Evolutionary conservation across 2,797 vertebrate genomes (phyloP).

Genomic region (Manis pentadactyla): DNA sequence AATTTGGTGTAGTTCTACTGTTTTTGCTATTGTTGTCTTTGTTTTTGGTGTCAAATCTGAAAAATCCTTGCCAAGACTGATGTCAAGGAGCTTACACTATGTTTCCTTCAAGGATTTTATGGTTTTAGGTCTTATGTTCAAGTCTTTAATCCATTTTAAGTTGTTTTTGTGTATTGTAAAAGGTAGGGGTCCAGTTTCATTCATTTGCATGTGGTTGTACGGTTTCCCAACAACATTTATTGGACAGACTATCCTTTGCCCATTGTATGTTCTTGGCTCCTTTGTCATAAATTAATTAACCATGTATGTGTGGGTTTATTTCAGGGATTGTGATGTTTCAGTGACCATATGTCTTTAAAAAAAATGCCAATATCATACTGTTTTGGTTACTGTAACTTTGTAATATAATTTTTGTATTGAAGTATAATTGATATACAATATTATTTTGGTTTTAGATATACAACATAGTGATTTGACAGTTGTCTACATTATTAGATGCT

Average conservation of each 20-base stretch:
- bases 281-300: neutral
- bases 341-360: neutral
- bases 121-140: neutral
- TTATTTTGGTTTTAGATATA: too few relatives aligned
- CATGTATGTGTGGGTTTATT: neutral
- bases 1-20: neutral
- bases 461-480: too few relatives aligned
- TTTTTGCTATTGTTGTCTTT: neutral
- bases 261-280: neutral
- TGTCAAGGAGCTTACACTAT: neutral
- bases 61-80: neutral
- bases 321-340: neutral
- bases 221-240: neutral
- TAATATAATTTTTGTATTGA: neutral
- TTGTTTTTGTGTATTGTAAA: neutral
- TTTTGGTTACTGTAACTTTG: neutral
- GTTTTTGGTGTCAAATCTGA: neutral
- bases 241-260: neutral
- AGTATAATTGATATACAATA: too few relatives aligned
- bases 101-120: neutral
- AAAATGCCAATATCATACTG: neutral
- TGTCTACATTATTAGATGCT: too few relatives aligned
- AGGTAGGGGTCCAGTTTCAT: neutral
- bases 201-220: neutral
- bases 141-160: neutral